Evolutionary conservation across 2,888 invertebrate genomes (phyloP).

Genomic region (Eubasilissa splendida): DNA sequence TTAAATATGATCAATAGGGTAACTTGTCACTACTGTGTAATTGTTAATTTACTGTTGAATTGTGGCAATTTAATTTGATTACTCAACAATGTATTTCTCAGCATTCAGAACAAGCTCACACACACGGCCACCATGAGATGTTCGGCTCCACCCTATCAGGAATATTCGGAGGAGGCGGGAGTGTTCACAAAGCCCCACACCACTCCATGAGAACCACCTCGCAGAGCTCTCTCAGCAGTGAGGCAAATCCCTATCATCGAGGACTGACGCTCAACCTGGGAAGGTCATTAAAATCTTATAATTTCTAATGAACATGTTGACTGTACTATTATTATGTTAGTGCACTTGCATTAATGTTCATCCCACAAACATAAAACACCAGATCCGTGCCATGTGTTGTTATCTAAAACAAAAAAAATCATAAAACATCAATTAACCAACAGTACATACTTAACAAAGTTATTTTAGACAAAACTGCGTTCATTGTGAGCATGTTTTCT

Average conservation of each 20-base stretch:
- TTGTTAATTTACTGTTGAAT: too few relatives aligned
- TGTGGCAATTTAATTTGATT: too few relatives aligned
- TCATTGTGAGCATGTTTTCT: too few relatives aligned
- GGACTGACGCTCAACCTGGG: conserved; percentile 57
- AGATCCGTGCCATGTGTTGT: neutral
- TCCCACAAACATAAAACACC: conserved; percentile 18
- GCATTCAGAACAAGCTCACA: conserved; percentile 66
- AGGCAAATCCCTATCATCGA: conserved; percentile 57
- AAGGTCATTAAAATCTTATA: conserved; percentile 42
- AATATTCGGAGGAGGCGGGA: conserved; percentile 72
- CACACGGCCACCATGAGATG: conserved; percentile 76
- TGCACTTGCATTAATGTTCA: conserved; percentile 17
- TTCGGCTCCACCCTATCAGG: conserved; percentile 82
- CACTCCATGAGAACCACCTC: conserved; percentile 63
- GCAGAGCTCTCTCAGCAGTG: conserved; percentile 63
- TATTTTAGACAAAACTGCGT: too few relatives aligned
- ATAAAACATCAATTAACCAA: too few relatives aligned
- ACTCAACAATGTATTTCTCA: conserved; percentile 46
- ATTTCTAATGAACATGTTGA: conserved; percentile 1
- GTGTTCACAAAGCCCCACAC: conserved; percentile 66
- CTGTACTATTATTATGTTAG: neutral
- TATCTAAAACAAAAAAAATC: neutral
- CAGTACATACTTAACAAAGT: too few relatives aligned
- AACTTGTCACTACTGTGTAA: too few relatives aligned
- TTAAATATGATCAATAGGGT: too few relatives aligned